A percentile compares a stretch with the other conserved stretches of the same genome.
phyloP scores from a whole-genome alignment of 1,140 invertebrate species.

The Meteorus sp. region DNA sequence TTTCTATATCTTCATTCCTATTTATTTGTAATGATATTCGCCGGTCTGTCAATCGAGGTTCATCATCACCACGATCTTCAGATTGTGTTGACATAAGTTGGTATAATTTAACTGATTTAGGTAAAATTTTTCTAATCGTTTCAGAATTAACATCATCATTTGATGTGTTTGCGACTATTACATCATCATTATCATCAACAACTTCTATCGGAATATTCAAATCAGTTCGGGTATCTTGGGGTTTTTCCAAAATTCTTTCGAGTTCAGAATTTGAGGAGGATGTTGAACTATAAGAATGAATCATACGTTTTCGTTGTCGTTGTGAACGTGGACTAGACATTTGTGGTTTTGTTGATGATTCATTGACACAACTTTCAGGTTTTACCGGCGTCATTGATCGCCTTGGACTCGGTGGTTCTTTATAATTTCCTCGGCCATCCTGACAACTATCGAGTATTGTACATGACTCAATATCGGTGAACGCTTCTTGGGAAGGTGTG shows the following conservation, averaged over 20 bases:
- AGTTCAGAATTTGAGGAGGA: conserved; percentile 23
- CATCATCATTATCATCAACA: conserved; percentile 8
- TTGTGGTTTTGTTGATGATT: not conserved
- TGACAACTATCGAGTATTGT: too few species aligned
- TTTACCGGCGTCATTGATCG: not conserved
- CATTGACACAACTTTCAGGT: conserved; percentile 1
- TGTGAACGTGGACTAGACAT: not conserved
- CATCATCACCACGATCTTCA: conserved; percentile 35
- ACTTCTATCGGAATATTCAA: too few species aligned
- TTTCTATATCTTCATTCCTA: conserved; percentile 28
- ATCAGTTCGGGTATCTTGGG: too few species aligned
- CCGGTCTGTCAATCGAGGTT: conserved; percentile 27
- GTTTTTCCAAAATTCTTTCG: conserved; percentile 27
- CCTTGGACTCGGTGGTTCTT: not conserved
- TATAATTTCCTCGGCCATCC: not conserved
- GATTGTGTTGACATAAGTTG: conserved; percentile 43
- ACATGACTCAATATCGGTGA: too few species aligned
- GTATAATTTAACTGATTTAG: conserved; percentile 39
- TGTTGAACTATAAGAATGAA: conserved; percentile 33
- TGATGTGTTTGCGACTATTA: not conserved
- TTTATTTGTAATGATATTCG: conserved; percentile 40
- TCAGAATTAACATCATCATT: conserved; percentile 1
- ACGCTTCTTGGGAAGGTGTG: too few species aligned
- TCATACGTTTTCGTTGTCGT: conserved; percentile 17
- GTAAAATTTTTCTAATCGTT: conserved; percentile 23